Base-by-base conservation (phyloP, 2,888 invertebrate species). In the Volucella bombylans region DNA sequence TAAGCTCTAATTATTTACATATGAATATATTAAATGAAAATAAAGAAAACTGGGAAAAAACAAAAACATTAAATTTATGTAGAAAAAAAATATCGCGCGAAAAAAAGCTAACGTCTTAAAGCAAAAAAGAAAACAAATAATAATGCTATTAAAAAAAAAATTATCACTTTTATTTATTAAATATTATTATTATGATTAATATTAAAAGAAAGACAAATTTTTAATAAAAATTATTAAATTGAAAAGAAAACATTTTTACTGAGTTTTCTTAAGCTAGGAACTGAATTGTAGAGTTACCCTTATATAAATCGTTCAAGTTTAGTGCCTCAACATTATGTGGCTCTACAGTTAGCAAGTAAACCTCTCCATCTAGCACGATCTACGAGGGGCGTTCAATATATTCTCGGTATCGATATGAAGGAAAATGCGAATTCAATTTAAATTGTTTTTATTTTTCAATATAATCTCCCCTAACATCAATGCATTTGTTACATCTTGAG, bases 141-240 rank as follows among this genome's bases (percentile, higher is more conserved):
- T 15, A 72, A 77, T 65, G 72, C 76, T 73, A 77, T 81, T 85
- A 85, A 76, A 68, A 77, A 61, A 69, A 83, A 73, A 76, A 76
- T 85, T 77, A 85, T 81, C 85, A 85, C 81, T 81, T 85, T 85
- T 77, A 85, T 85, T 85, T 85, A 85, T 85, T 81, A 76, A 81
- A 76, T 68, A 85, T 81, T 68, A 85, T 77, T 76, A 85, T 80
- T 52, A 85, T 73, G 81, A 85, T 76, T 85, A 80, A 72, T 67
- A 67, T 50, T 64, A 76, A 45, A 67, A 67, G 74, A 65, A 54
- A 38, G 72, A 85, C 76, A 81, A 85, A 74, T 85, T 85, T 85
- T 85, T 85, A 85, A 85, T 85, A 85, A 85, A 85, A 80, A 59
- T 62, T 61, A 85, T 80, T 80, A 77, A 76, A 85, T 77, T 85